Evolutionary conservation across 1,140 invertebrate species (phyloP), one percentile per base, ranked within the genome.

Genomic region (Monomorium pharaonis): DNA sequence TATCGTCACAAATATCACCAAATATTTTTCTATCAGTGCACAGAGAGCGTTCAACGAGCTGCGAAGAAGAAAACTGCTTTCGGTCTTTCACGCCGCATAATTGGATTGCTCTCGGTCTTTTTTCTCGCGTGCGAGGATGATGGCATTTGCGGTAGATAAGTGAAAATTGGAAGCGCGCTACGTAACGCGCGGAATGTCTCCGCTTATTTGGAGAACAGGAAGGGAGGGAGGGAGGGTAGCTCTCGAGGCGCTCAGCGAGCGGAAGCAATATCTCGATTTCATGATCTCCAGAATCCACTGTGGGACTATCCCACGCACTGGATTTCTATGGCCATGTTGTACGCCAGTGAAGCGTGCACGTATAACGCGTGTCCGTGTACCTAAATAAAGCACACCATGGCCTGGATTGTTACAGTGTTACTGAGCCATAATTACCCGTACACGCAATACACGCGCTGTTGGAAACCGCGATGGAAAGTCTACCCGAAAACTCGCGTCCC

Each of bases 261-360:
- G 65, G 67, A 83, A 83, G 67, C 69, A 56, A 89, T 87, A 75
- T 75, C 89, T 63, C 14, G 75, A 81, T 90, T 90, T 86, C 86
- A 54, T 81, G 88, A 90, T 90, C 65, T 88, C 70, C 84, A 85
- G 70, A 72, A 80, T 44, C 42, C 24, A 69, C 80, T 89, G 89
- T 91, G 90, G 60, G 87, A 91, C 56, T 87, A 76, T 92, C 92
- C 86, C 92, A 92, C 92, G 92, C 90, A 92, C 92, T 69, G 74
- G n/a, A 87, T 92, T 92, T 92, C 89, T 89, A 90, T 60, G 44
- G 30, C 62, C 54, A 69, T 72, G 27, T 75, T 74, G 54, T 74
- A 83, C 78, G 47, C 51, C 85, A 85, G 60, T 90, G 80, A 62
- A 89, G 67, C 89, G 70, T 87, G 49, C 72, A 70, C 89, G n/a